phyloP scores from a whole-genome alignment of 2,888 invertebrate species.

The Oeneis ivallda region DNA sequence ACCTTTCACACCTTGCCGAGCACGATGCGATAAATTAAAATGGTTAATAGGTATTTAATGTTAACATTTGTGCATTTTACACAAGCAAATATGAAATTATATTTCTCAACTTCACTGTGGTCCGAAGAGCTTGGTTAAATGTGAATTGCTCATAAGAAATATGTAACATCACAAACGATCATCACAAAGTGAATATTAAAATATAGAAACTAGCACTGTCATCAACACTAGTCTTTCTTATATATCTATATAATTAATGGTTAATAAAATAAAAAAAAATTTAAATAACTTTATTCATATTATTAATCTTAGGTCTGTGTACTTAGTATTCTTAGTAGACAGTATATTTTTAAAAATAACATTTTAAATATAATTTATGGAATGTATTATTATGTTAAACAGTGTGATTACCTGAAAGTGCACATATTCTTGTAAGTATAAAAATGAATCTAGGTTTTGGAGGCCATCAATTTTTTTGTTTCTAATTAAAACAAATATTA shows the following conservation, averaged over 20 bases:
- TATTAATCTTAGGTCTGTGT: neutral
- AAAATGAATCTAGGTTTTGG: too few relatives aligned
- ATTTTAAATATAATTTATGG: conserved; percentile 12
- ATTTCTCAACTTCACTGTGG: too few relatives aligned
- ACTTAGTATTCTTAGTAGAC: neutral
- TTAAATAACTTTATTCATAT: neutral
- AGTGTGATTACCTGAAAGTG: too few relatives aligned
- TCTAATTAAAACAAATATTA: too few relatives aligned
- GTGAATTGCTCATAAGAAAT: neutral
- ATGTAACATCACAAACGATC: neutral
- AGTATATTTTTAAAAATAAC: conserved; percentile 4
- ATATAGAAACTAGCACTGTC: neutral
- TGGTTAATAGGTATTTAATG: too few relatives aligned
- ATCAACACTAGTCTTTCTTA: neutral
- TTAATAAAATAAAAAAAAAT: neutral
- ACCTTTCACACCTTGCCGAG: too few relatives aligned
- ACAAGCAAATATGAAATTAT: too few relatives aligned
- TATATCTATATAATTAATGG: neutral
- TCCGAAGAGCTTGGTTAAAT: too few relatives aligned
- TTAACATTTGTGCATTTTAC: too few relatives aligned
- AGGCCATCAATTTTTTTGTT: too few relatives aligned
- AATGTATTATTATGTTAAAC: neutral
- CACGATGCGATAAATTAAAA: too few relatives aligned
- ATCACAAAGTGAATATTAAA: neutral
- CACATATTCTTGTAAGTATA: too few relatives aligned